Base-by-base conservation (phyloP, 1,140 invertebrate species). In the Daktulosphaira vitifoliae region DNA sequence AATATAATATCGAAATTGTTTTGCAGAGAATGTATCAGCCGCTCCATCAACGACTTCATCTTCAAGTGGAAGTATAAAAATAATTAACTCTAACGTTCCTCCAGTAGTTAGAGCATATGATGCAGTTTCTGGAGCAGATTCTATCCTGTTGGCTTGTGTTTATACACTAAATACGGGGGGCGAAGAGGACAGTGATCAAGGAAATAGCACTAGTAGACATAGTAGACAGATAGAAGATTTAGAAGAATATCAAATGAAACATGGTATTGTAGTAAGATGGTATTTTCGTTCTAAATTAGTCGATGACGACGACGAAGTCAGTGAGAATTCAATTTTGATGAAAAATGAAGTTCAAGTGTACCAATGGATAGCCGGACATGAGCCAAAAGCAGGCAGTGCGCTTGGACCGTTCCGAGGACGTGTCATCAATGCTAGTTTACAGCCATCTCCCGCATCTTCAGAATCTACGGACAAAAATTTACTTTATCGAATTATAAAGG, bases 311-410 rank as follows among this genome's bases (percentile, higher is more conserved):
- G 7, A 39, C 23, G 25, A 25, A 3, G 18, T 7, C 26, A 4
- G 6, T 13, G 2, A 13, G 37, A n/a, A 18, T 20, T 4, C 11
- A 62, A 39, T 38, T 25, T 11, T 18, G 26, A 39, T 38, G 11
- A 38, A 46, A 29, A n/a, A 46, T 46, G n/a, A 22, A 62, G 56
- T 18, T 3, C 56, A 46, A 25, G 56, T 62, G 42, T 62, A 62
- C 18, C 56, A 62, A 39, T 62, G 56, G 56, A 46, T 62, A 15
- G 56, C 56, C 5, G 56, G 56, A 23, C 39, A 25, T 16, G 56
- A 39, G 4, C 39, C 42, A 8, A 25, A 62, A 13, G 56, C 23
- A 8, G 42, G 56, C 18, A 42, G 42, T 16, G 25, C 22, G 0
- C 39, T 62, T 2, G 42, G 42, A 1, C 39, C 56, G 2, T 16